phyloP scores from a whole-genome alignment of 2,888 invertebrate genomes.

The Acholoe squamosa region DNA sequence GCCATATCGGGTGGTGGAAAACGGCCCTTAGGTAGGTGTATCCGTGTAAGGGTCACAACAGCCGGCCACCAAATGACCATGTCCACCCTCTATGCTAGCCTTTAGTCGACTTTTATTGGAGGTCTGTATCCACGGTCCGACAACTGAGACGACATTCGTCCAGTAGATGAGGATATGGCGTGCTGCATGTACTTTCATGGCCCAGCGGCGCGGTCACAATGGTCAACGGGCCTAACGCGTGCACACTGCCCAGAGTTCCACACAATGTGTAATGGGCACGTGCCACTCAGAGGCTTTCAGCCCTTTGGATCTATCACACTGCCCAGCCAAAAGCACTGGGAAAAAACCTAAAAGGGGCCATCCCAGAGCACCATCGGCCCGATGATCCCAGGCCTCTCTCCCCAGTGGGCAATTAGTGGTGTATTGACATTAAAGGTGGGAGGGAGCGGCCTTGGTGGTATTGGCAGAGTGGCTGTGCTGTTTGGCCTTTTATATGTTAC shows the following conservation, averaged over 20 bases:
- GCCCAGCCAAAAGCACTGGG: not conserved
- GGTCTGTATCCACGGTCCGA: not conserved
- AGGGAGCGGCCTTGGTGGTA: not conserved
- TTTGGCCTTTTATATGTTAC: not conserved
- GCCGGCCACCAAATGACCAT: too few species aligned
- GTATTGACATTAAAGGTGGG: constrained; percentile 19
- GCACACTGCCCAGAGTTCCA: not conserved
- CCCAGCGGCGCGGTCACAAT: not conserved
- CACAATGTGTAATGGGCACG: not conserved
- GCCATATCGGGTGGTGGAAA: too few species aligned
- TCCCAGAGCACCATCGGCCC: not conserved
- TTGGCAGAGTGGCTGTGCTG: not conserved
- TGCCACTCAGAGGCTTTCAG: constrained; percentile 14
- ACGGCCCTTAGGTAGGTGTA: too few species aligned
- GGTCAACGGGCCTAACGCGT: not conserved
- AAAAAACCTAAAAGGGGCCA: not conserved
- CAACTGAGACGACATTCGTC: not conserved
- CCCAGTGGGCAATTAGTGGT: constrained; percentile 7
- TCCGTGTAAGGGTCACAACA: too few species aligned
- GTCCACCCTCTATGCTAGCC: not conserved
- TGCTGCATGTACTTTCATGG: not conserved
- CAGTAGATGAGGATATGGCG: not conserved
- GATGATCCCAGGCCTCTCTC: not conserved
- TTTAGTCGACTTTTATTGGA: constrained; percentile 18
- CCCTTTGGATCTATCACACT: not conserved